Conservation (phyloP, 2,888 invertebrate genomes). For the Tanytarsus gracilentus region DNA sequence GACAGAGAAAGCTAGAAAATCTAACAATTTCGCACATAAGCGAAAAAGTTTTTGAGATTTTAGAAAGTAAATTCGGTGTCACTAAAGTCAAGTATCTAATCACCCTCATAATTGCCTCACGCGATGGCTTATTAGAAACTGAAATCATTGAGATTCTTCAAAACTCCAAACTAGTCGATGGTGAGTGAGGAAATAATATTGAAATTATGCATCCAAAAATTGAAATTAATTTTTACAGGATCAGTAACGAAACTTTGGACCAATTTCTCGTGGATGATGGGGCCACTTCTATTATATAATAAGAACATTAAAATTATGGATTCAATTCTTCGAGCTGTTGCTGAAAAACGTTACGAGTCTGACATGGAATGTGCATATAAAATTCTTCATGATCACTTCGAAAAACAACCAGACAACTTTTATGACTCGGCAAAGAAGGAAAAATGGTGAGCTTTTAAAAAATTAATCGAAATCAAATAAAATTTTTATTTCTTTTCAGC, state of each 20-base stretch:
- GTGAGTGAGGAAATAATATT: slow-evolving; percentile 45
- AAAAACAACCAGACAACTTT: slow-evolving; percentile 31
- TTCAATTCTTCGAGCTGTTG: slow-evolving; percentile 37
- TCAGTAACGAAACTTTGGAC: slow-evolving; percentile 38
- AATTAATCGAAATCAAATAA: background rate
- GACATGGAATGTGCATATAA: slow-evolving; percentile 31
- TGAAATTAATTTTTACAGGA: slow-evolving; percentile 22
- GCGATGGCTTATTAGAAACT: slow-evolving; percentile 69
- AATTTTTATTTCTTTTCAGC: slow-evolving; percentile 43
- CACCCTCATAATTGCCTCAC: slow-evolving; percentile 62
- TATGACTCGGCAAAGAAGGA: slow-evolving; percentile 32
- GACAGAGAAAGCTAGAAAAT: slow-evolving; percentile 48
- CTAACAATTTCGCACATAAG: slow-evolving; percentile 48
- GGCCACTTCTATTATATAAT: slow-evolving; percentile 41
- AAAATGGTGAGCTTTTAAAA: slow-evolving; percentile 33
- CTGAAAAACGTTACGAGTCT: slow-evolving; percentile 37
- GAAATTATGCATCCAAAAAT: slow-evolving; percentile 6
- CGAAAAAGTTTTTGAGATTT: slow-evolving; percentile 56
- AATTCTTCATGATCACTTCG: slow-evolving; percentile 32
- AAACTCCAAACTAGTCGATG: slow-evolving; percentile 54
- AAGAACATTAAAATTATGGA: slow-evolving; percentile 41
- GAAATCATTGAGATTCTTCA: slow-evolving; percentile 67
- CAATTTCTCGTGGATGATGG: slow-evolving; percentile 44
- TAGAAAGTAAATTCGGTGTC: slow-evolving; percentile 58
- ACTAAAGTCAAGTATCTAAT: slow-evolving; percentile 58